Base-by-base conservation (phyloP, 2,888 invertebrate species). In the Drosophila picticornis region DNA sequence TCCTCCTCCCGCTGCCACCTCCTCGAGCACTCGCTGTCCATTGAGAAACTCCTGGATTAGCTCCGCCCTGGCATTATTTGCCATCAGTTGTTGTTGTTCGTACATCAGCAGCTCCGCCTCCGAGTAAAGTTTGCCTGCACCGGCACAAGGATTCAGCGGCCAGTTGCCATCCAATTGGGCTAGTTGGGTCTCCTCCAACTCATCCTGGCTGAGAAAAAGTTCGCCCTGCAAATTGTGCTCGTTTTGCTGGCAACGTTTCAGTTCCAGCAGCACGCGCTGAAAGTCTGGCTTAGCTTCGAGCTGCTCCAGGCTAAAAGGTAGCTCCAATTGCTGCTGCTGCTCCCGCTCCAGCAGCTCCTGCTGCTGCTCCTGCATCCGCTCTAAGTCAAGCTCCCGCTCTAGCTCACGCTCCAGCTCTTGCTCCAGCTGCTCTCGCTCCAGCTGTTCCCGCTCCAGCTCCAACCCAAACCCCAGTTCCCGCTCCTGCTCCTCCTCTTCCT, bases 1-100 rank as follows among this genome's bases (percentile, higher is more conserved):
- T 38, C 27, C 50, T 27, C 27, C 50, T 19, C 48, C 67, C 3
- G 76, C 61, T 29, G 77, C 71, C 19, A 90, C 77, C 43, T 87
- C 81, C 22, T 83, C 64, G 0, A 88, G 63, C 16, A 87, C 72
- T 5, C 77, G 70, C 11, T 83, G 80, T 3, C 87, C 79, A 61
- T 86, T 82, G 16, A 89, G 22, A 32, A 92, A 91, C 32, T 92
- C 91, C 10, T 89, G 85, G 32, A 91, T 69, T 5, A 91, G 53
- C 50, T 91, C 83, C 22, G 83, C 80, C n/a, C 90, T 81, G 0
- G 91, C 90, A 61, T 90, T 90, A 48, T 91, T 90, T 6, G 87
- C 85, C 55, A 88, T 63, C 32, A 85, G 70, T 48, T 91, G 83
- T 31, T 91, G 90, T 48, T 91, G 84, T 19, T 90, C 84, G 51